Conservation (phyloP, 1,140 invertebrate genomes). For the Anastatus disparis region DNA sequence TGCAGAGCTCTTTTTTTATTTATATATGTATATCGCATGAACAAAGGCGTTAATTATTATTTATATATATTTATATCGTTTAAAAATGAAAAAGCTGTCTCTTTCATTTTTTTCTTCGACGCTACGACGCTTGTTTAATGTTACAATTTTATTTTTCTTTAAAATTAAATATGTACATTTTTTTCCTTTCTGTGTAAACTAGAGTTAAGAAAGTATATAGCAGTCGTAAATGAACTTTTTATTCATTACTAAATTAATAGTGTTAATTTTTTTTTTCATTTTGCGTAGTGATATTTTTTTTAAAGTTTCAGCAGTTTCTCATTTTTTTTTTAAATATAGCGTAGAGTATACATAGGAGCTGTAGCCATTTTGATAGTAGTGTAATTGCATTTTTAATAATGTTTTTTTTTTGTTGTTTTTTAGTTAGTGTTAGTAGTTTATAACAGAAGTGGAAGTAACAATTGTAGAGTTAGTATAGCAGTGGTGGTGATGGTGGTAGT, state of each 20-base stretch:
- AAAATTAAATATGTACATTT: constrained; percentile 34
- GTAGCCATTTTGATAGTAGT: constrained; percentile 17
- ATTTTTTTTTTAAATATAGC: constrained; percentile 4
- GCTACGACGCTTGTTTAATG: not conserved
- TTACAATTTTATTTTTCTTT: constrained; percentile 22
- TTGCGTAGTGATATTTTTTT: not conserved
- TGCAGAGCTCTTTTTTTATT: not conserved
- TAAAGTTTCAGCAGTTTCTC: not conserved
- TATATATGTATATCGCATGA: constrained; percentile 16
- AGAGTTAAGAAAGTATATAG: constrained; percentile 29
- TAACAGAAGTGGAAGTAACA: constrained; percentile 49
- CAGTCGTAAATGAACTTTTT: constrained; percentile 17
- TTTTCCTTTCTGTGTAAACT: constrained; percentile 20
- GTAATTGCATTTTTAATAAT: constrained; percentile 19
- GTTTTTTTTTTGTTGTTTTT: not conserved
- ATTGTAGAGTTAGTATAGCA: constrained; percentile 51
- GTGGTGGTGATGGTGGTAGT: constrained; percentile 55
- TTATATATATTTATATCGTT: constrained; percentile 7
- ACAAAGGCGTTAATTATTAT: constrained; percentile 11
- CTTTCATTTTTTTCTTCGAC: not conserved
- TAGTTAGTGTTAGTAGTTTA: constrained; percentile 39
- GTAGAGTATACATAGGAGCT: constrained; percentile 9
- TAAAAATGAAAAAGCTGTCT: constrained; percentile 19
- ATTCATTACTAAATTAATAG: constrained; percentile 13
- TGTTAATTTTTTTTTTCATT: not conserved